Percentiles rank a stretch among this genome's conserved stretches.
These are phyloP conservation scores for Baccha elongata DNA, from an alignment of 2,888 invertebrate genomes.

Conservation along the genomic window DNA sequence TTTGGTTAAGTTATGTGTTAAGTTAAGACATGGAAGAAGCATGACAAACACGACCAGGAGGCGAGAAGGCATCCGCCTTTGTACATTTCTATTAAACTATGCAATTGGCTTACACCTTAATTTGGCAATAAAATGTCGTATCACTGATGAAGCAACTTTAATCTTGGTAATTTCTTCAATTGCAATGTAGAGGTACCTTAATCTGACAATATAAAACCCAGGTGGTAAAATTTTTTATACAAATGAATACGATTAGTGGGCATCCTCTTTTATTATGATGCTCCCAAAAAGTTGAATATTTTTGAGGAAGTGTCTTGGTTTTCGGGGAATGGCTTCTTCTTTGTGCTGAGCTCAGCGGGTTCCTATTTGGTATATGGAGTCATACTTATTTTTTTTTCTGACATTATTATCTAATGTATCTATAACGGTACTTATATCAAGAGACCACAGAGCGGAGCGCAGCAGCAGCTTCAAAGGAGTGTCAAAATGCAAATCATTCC, in stretches of 20 bases:
- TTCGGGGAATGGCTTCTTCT: slow-evolving; percentile 22
- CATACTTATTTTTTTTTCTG: slow-evolving; percentile 50
- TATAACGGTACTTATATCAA: slow-evolving; percentile 55
- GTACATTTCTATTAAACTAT: slow-evolving; percentile 60
- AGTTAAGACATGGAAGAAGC: slow-evolving; percentile 4
- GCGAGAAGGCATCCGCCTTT: slow-evolving; percentile 26
- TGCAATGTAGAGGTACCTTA: background rate
- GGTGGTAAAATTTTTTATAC: slow-evolving; percentile 35
- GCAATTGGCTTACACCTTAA: slow-evolving; percentile 64
- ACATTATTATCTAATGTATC: slow-evolving; percentile 70
- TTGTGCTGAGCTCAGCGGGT: background rate
- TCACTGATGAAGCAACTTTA: slow-evolving; percentile 53
- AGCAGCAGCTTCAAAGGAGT: slow-evolving; percentile 44
- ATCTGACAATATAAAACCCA: slow-evolving; percentile 18
- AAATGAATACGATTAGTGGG: slow-evolving; percentile 26
- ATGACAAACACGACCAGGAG: slow-evolving; percentile 44
- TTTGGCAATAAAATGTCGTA: slow-evolving; percentile 70
- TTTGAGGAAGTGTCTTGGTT: slow-evolving; percentile 25
- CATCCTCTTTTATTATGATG: slow-evolving; percentile 12
- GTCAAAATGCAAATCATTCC: slow-evolving; percentile 64
- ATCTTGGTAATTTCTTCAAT: slow-evolving; percentile 59
- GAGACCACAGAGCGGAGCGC: slow-evolving; percentile 14
- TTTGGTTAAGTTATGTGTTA: slow-evolving; percentile 12
- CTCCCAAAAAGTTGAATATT: slow-evolving; percentile 13
- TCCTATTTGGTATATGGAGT: slow-evolving; percentile 22